These are phyloP conservation scores for Chesias legatella DNA, from an alignment of 2,888 invertebrate species.

Conservation along the genomic window DNA sequence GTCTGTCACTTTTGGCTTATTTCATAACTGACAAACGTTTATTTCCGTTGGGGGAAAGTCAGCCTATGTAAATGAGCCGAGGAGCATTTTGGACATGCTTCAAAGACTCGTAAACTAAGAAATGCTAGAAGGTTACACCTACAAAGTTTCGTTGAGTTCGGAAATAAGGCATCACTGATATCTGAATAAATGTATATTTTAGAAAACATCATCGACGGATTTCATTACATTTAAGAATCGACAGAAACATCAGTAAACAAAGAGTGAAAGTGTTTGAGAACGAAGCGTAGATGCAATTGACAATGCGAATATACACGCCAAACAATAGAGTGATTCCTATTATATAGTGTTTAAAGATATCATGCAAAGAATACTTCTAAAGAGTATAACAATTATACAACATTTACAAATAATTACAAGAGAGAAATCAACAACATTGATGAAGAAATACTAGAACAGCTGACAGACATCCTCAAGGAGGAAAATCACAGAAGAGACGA, in stretches of 20 bases:
- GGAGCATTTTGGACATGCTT: constrained; percentile 35
- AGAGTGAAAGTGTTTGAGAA: constrained; percentile 18
- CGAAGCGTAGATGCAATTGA: constrained; percentile 20
- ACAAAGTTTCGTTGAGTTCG: no score
- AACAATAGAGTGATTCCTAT: constrained; percentile 17
- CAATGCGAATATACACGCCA: constrained; percentile 20
- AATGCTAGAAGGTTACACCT: no score
- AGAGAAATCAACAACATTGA: constrained; percentile 9
- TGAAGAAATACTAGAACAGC: constrained; percentile 6
- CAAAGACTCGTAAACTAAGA: constrained; percentile 6
- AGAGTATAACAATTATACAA: constrained; percentile 2
- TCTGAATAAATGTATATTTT: no score
- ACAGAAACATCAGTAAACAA: constrained; percentile 16
- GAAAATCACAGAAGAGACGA: constrained; percentile 2
- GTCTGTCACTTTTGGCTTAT: constrained; percentile 39
- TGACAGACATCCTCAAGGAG: constrained; percentile 14
- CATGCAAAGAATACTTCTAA: constrained; percentile 12
- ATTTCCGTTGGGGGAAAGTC: constrained; percentile 59
- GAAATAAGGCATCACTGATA: neutral
- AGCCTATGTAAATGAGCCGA: constrained; percentile 43
- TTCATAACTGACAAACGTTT: constrained; percentile 43
- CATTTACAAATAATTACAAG: constrained; percentile 7
- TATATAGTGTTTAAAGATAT: constrained; percentile 9
- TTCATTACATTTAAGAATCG: no score
- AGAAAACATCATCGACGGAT: no score